These are phyloP conservation scores for Rhynchopsitta pachyrhyncha DNA, from an alignment of 2,113 vertebrate genomes.

Conservation along the genomic window DNA sequence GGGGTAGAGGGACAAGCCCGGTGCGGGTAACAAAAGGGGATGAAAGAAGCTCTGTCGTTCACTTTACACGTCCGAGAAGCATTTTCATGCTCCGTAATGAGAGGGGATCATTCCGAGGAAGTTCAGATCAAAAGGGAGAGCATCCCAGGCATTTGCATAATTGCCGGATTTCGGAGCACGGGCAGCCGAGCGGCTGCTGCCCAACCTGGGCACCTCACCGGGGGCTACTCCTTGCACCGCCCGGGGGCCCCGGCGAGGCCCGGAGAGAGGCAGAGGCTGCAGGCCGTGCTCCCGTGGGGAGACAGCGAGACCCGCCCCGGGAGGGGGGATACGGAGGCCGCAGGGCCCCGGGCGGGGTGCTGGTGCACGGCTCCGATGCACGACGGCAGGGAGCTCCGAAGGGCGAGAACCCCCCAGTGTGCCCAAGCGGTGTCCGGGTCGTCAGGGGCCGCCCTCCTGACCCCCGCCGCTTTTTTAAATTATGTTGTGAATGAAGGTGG, in stretches of 20 bases:
- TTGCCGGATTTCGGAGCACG: slow-evolving; percentile 1
- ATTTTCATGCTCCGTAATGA: slow-evolving; percentile 32
- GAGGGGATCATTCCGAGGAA: slow-evolving; percentile 34
- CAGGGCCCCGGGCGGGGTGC: not conserved
- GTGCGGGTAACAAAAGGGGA: slow-evolving; percentile 28
- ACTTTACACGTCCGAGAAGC: slow-evolving; percentile 29
- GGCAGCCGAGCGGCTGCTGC: not conserved
- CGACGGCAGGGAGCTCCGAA: not conserved
- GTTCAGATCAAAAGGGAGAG: slow-evolving; percentile 48
- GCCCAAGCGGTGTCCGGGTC: not conserved
- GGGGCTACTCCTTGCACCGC: not conserved
- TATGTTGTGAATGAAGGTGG: not conserved
- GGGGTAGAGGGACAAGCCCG: not conserved
- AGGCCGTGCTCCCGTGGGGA: not conserved
- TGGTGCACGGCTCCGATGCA: not conserved
- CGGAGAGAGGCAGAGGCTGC: not conserved
- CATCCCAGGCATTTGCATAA: not conserved
- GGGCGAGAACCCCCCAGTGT: not conserved
- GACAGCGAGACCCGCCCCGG: not conserved
- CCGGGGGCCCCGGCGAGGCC: not conserved
- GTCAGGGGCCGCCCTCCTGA: not conserved
- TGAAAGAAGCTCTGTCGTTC: slow-evolving; percentile 20
- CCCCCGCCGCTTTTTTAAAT: not conserved
- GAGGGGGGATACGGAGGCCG: not conserved
- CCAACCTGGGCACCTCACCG: not conserved